Conservation (phyloP, 2,113 vertebrate genomes). For the Noturus placidus region DNA sequence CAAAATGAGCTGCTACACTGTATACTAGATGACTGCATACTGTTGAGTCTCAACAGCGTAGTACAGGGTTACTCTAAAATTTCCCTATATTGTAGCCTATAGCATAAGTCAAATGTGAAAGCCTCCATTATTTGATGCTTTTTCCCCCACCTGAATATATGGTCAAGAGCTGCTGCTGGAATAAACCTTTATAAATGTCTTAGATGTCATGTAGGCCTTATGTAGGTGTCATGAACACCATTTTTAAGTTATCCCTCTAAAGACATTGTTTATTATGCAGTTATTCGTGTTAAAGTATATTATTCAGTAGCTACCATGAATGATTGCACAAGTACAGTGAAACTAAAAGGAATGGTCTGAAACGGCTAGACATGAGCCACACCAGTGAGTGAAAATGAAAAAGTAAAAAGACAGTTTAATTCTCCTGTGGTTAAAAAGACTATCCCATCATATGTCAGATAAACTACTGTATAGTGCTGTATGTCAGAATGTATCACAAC, state of each 20-base stretch:
- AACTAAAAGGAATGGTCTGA: not conserved
- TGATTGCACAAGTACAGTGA: not conserved
- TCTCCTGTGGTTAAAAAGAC: not conserved
- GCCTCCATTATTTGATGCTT: not conserved
- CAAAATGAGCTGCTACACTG: not conserved
- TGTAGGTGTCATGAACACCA: not conserved
- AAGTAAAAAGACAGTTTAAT: not conserved
- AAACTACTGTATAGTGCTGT: not conserved
- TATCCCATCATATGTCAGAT: not conserved
- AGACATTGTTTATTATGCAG: not conserved
- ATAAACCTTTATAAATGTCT: not conserved
- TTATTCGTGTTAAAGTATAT: not conserved
- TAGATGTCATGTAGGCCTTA: not conserved
- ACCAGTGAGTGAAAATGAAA: slow-evolving; percentile 1
- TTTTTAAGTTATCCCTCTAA: not conserved
- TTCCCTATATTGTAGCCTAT: not conserved
- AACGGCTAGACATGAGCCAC: not conserved
- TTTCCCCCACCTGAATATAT: not conserved
- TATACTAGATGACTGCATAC: not conserved
- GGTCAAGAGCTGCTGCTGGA: not conserved
- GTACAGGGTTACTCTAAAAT: not conserved
- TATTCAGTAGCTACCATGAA: not conserved
- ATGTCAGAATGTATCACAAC: slow-evolving; percentile 1
- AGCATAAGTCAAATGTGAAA: not conserved
- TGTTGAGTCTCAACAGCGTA: not conserved